phyloP scores from a whole-genome alignment of 2,113 vertebrate species.

The Melierax canorus region DNA sequence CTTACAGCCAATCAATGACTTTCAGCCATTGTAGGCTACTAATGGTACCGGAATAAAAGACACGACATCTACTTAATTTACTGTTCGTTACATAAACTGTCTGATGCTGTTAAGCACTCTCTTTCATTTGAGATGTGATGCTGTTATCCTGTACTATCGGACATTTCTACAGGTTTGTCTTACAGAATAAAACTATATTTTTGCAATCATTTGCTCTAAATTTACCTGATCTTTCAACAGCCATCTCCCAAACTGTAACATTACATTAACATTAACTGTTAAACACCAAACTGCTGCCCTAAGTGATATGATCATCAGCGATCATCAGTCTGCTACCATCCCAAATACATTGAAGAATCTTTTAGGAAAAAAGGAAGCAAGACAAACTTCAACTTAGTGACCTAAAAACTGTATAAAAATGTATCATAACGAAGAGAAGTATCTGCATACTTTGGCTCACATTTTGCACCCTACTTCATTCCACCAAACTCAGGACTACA shows the following conservation, averaged over 20 bases:
- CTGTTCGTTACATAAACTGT: accelerated
- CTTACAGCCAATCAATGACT: not conserved
- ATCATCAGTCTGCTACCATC: not conserved
- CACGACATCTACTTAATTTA: not conserved
- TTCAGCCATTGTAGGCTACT: not conserved
- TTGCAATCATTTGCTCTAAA: not conserved
- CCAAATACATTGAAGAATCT: not conserved
- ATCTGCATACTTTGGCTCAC: not conserved
- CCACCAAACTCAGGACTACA: not conserved
- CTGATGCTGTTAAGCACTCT: not conserved
- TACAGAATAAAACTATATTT: not conserved
- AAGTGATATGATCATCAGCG: not conserved
- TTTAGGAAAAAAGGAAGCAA: not conserved
- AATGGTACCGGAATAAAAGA: not conserved
- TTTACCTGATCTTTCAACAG: not conserved
- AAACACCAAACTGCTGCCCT: not conserved
- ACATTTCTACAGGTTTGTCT: not conserved
- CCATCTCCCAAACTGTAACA: not conserved
- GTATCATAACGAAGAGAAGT: not conserved
- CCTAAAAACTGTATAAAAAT: not conserved
- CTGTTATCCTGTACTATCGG: not conserved
- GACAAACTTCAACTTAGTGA: not conserved
- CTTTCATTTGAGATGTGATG: not conserved
- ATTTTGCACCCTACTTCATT: not conserved
- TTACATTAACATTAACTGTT: not conserved